Percentiles rank a stretch among this genome's conserved stretches.
phyloP scores from a whole-genome alignment of 2,113 vertebrate genomes.

The Pagrus major region DNA sequence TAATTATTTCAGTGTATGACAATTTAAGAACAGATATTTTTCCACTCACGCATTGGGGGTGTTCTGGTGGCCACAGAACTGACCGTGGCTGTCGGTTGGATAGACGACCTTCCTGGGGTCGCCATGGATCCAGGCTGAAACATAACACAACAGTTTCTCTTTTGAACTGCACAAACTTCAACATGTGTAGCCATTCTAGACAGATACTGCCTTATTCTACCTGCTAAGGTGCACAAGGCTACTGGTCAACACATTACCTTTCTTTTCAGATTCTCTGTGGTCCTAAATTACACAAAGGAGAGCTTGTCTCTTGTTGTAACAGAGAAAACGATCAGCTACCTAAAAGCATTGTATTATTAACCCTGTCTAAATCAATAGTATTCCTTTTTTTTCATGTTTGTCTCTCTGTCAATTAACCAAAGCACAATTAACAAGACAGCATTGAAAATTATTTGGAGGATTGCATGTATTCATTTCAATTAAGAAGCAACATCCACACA shows the following conservation, averaged over 20 bases:
- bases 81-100: slow-evolving; percentile 94
- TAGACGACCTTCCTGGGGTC: slow-evolving; percentile 95
- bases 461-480: slow-evolving; percentile 24
- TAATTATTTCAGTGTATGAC: slow-evolving; percentile 38
- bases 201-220: not conserved
- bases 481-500: slow-evolving; percentile 17
- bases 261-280: not conserved
- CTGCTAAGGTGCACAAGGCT: not conserved
- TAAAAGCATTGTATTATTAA: not conserved
- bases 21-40: slow-evolving; percentile 13
- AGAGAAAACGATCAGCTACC: not conserved
- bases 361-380: not conserved
- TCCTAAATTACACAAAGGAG: slow-evolving; percentile 1
- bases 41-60: slow-evolving; percentile 92
- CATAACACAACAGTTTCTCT: not conserved
- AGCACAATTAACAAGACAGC: slow-evolving; percentile 10
- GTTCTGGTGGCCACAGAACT: slow-evolving; percentile 94
- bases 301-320: not conserved
- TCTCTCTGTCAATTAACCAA: not conserved
- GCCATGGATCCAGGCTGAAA: slow-evolving; percentile 94
- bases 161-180: not conserved
- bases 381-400: not conserved
- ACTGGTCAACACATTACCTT: not conserved
- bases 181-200: accelerated
- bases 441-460: slow-evolving; percentile 7